Conservation (phyloP, 2,888 invertebrate genomes). For the Disparrhopalites patrizii region DNA sequence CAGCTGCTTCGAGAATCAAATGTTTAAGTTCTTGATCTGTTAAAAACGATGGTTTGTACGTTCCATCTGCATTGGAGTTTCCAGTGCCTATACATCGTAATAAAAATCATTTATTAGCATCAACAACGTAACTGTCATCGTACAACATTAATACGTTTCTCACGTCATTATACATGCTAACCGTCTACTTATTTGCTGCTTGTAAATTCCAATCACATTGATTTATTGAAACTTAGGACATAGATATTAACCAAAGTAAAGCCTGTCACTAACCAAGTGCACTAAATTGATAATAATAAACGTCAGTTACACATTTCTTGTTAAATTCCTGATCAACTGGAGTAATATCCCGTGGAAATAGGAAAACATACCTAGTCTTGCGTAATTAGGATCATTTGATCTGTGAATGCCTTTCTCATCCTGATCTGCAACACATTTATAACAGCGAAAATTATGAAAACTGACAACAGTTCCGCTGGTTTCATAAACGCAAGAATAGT, state of each 20-base stretch:
- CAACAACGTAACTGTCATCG: no score
- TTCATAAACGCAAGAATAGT: neutral
- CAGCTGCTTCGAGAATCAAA: conserved; percentile 96
- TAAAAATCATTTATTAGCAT: no score
- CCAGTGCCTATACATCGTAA: conserved; percentile 87
- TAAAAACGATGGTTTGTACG: conserved; percentile 97
- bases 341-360: conserved; percentile 12
- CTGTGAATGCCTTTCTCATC: conserved; percentile 31
- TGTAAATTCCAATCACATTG: no score
- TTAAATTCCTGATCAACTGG: neutral
- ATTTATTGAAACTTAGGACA: conserved; percentile 12
- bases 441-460: conserved; percentile 18
- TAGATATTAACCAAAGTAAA: no score
- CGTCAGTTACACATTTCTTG: neutral
- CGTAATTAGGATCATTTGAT: conserved; percentile 26
- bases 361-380: conserved; percentile 30
- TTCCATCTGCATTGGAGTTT: conserved; percentile 92
- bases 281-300: no score
- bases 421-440: conserved; percentile 30
- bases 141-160: no score
- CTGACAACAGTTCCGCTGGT: neutral
- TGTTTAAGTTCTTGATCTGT: conserved; percentile 99
- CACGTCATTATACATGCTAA: no score
- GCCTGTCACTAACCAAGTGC: no score
- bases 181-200: no score